Base-by-base conservation (phyloP, 2,888 invertebrate species). In the Stenichneumon culpator region DNA sequence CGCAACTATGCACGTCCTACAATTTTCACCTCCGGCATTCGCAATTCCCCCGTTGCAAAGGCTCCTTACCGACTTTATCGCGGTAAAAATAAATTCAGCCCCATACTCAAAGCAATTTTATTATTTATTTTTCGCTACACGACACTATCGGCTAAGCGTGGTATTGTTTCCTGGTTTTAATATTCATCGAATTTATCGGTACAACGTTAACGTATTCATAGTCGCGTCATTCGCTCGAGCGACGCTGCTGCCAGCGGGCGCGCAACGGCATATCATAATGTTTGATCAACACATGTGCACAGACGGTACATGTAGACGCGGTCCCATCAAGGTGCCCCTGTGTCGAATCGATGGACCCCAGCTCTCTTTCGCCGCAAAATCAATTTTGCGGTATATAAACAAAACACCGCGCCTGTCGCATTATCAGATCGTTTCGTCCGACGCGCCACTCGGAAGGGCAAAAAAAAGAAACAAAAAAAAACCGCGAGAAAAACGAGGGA, bases 181-280 rank as follows among this genome's bases (percentile, higher is more conserved):
- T 80, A 83, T 83, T 82, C 79, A 75, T 80, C 63, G 47, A 70
- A 52, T 16, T 47, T 16, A 47, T 16, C 44, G 14, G 44, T 16
- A 4, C 16, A 16, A 16, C 63, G 6, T 63, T 25, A 63, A 63
- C 16, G 28, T 32, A 63, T 32, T 63, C 28, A 32, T 63, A 6
- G 6, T 60, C 63, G n/a, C 28, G 16, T 32, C 16, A 63, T 63
- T n/a, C n/a, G 63, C n/a, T 7, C 32, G 63, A 63, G 16, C 63
- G 63, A 32, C 28, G 25, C 32, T 5, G 28, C 16, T 16, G 63
- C 63, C 11, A 25, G 32, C 63, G 28, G 16, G 16, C 63, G 63
- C 16, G n/a, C 28, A 11, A 63, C 32, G 16, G 28, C 63, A 32
- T 6, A 7, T 63, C 28, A 16, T 9, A 63, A 63, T 63, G 63